Percentiles rank a stretch among this genome's conserved stretches.
These are phyloP conservation scores for Bothrops alternatus DNA, from an alignment of 2,797 vertebrate species.

Conservation along the genomic window DNA sequence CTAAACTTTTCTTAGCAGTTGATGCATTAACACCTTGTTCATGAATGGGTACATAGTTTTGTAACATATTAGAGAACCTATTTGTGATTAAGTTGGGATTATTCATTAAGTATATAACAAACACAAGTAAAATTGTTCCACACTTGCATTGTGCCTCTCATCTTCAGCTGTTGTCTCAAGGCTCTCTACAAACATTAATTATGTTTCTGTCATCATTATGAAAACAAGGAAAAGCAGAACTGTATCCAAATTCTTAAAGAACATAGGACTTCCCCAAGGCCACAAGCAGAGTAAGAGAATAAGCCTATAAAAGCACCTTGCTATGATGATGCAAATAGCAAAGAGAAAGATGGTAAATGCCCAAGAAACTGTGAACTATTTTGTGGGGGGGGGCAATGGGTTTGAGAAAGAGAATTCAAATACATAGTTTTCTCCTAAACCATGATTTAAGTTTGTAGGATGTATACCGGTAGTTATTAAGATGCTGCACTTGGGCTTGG, in stretches of 20 bases:
- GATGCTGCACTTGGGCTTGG: too few species aligned
- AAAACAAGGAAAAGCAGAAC: conserved; percentile 19
- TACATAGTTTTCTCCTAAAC: neutral
- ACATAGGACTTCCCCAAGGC: conserved; percentile 36
- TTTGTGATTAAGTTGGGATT: conserved; percentile 28
- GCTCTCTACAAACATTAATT: conserved; percentile 49
- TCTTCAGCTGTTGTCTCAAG: conserved; percentile 35
- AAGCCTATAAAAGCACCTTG: neutral
- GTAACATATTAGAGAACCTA: conserved; percentile 34
- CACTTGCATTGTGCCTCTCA: conserved; percentile 27
- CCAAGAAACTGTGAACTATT: neutral
- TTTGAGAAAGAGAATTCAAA: neutral
- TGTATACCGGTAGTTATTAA: too few species aligned
- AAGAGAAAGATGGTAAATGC: neutral
- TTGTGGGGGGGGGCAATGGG: too few species aligned
- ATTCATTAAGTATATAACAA: conserved; percentile 47
- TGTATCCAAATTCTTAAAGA: conserved; percentile 22
- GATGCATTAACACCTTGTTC: conserved; percentile 38
- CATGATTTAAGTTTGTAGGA: neutral
- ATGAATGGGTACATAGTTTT: conserved; percentile 34
- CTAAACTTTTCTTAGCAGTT: neutral
- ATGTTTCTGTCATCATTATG: neutral
- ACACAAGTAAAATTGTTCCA: conserved; percentile 52
- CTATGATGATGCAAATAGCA: neutral
- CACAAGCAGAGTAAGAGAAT: neutral